A percentile compares a stretch with the other conserved stretches of the same genome.
Evolutionary conservation across 2,888 invertebrate genomes (phyloP).

Genomic region (Pocota personata): DNA sequence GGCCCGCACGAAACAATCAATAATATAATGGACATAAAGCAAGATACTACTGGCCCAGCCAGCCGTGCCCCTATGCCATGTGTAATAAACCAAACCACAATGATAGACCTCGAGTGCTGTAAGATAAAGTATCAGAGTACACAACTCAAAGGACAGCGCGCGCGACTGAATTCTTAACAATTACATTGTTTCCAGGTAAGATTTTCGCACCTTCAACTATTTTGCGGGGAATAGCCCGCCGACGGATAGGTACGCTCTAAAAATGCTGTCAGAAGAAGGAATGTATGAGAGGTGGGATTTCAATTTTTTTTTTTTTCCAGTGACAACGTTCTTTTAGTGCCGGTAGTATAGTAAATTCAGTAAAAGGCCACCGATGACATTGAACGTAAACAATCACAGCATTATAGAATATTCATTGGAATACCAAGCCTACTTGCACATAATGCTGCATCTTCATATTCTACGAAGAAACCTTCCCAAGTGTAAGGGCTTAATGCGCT

Average conservation of each 20-base stretch:
- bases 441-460: no score
- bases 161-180: conserved; percentile 49
- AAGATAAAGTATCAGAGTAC: conserved; percentile 61
- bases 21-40: conserved; percentile 71
- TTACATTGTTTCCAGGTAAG: conserved; percentile 63
- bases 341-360: neutral
- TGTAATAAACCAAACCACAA: conserved; percentile 69
- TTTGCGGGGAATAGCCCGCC: conserved; percentile 1
- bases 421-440: no score
- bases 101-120: conserved; percentile 47
- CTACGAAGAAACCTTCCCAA: no score
- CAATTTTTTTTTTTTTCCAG: neutral
- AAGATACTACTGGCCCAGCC: conserved; percentile 42
- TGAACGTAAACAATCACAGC: no score
- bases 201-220: conserved; percentile 65
- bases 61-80: conserved; percentile 67
- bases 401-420: no score
- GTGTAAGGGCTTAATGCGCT: no score
- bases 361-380: conserved; percentile 46
- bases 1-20: conserved; percentile 71
- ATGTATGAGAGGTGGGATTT: conserved; percentile 2
- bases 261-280: neutral
- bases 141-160: conserved; percentile 47
- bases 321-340: conserved; percentile 26
- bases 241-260: conserved; percentile 4